Base-by-base conservation (phyloP, 2,113 vertebrate species). In the Lota lota region DNA sequence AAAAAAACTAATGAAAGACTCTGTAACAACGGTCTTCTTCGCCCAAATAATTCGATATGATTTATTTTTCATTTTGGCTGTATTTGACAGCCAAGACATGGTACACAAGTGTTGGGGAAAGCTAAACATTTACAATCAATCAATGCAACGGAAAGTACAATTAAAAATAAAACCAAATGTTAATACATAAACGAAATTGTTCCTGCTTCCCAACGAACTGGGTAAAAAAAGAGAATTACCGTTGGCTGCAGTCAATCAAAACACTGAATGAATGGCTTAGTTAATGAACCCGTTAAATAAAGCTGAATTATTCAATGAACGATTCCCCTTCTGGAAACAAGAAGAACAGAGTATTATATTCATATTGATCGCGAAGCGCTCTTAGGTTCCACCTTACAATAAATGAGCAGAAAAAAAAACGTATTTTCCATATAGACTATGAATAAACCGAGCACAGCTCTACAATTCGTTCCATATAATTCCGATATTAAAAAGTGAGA, bases 391-490 rank as follows among this genome's bases (percentile, higher is more conserved):
- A 62, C 72, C 72, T 85, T 76, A 77, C 78, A 78, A 83, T 61
- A 21, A 54, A 59, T 78, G 75, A 69, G 59, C 20, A 73, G 81
- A 2, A 70, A 4, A 74, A 83, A 81, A 77, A 2, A 16, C 60
- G 56, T 33, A 47, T 70, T 8, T 53, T 74, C 69, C 74, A 61
- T 68, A 53, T 12, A 47, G 10, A 10, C 40, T 33, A 68, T 63
- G 28, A 81, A 66, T 70, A 77, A 82, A 73, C 65, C 59, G 65
- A 66, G 69, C 53, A 59, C 53, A 10, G 19, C 67, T 69, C n/a
- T 64, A 24, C 28, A 77, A 73, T 69, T 47, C 66, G 68, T 72
- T 86, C 82, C 76, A 11, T 14, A 47, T 72, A 83, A 82, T 85
- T 72, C 85, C 68, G 68, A 62, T 20, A 33, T 60, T 73, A 53